These are phyloP conservation scores for Eubasilissa regina DNA, from an alignment of 1,140 invertebrate genomes.

Conservation along the genomic window DNA sequence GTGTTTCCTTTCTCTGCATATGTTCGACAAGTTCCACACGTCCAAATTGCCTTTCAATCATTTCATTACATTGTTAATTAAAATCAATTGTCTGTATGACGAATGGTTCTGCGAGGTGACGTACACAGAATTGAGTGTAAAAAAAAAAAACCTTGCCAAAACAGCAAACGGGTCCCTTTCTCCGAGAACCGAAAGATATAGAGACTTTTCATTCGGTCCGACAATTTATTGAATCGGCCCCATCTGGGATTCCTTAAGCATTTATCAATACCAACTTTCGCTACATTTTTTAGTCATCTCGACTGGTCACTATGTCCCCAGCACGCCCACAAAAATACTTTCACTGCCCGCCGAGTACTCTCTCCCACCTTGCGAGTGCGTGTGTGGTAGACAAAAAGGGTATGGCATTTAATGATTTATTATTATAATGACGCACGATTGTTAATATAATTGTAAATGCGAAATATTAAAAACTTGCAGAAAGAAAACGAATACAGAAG, in stretches of 20 bases:
- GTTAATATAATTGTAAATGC: too few species aligned
- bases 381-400: neutral
- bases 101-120: too few species aligned
- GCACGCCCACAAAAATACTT: neutral
- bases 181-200: neutral
- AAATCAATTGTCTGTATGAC: too few species aligned
- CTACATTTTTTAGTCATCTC: neutral
- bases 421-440: too few species aligned
- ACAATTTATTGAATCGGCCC: constrained; percentile 2
- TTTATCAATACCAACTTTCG: constrained; percentile 19
- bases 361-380: neutral
- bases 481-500: too few species aligned
- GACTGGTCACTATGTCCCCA: neutral
- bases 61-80: too few species aligned
- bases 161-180: neutral
- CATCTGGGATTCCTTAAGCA: neutral
- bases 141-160: neutral
- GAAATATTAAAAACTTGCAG: too few species aligned
- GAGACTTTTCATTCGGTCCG: neutral
- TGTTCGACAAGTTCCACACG: too few species aligned
- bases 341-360: neutral
- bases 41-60: too few species aligned
- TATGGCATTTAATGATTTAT: neutral
- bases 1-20: too few species aligned
- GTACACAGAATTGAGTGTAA: too few species aligned